Evolutionary conservation across 2,888 invertebrate species (phyloP), one percentile per base, ranked within the genome.

Genomic region (Candidula unifasciata): DNA sequence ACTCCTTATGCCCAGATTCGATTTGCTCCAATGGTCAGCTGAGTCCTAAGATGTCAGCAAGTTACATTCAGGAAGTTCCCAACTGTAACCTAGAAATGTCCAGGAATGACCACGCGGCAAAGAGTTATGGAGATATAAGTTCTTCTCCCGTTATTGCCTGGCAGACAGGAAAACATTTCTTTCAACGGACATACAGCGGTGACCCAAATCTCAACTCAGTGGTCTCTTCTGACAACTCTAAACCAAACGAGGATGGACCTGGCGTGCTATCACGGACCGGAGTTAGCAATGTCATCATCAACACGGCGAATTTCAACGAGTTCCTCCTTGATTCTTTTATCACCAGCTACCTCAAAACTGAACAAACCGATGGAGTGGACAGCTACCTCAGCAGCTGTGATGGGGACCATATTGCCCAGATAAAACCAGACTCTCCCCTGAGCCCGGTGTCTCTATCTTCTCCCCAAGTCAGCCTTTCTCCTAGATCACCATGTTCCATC

Each of bases 361-460:
- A 66, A 57, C 57, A 77, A 60, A 0, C 6, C 18, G 33, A 37
- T 24, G 10, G n/a, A 8, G 2, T n/a, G 16, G n/a, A 8, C 1
- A 13, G 13, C 30, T 30, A 21, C 57, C 18, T 52, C 24, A 76
- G 57, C 73, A 35, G 44, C n/a, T 73, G 35, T n/a, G 37, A 73
- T 3, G 57, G 27, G 8, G 64, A 78, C 1, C 5, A 60, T 18
- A 6, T 57, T 2, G 3, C 21, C 5, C 71, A 71, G 21, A 71
- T 71, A 30, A n/a, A 27, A 6, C 71, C 71, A 0, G 52, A 52
- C 21, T 81, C 80, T 8, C 80, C 80, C 13, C 24, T 81, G 33
- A 81, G 71, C 10, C 80, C 80, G 3, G 5, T 81, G 27, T 81
- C 80, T 54, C 71, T 71, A 2, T 35, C 35, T 24, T 81, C 80